These are phyloP conservation scores for Bombus sylvicola DNA, from an alignment of 1,140 invertebrate genomes.

Conservation along the genomic window DNA sequence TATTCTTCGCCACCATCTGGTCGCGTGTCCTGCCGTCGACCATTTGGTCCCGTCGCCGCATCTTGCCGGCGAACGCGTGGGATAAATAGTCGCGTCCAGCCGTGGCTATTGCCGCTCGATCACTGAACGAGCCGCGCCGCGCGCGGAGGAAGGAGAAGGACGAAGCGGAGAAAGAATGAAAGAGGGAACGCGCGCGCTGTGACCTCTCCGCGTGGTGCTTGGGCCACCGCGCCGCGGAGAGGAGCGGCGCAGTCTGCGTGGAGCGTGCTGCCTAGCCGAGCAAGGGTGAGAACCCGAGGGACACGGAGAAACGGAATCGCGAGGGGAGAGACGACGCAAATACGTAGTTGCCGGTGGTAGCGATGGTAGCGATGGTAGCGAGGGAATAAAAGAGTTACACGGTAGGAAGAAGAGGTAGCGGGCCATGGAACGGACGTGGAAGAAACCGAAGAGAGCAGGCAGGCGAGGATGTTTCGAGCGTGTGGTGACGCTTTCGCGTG, in stretches of 20 bases:
- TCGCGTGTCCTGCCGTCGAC: neutral
- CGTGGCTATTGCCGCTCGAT: conserved; percentile 59
- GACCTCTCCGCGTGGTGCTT: conserved; percentile 51
- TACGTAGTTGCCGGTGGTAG: too few relatives aligned
- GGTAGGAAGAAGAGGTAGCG: conserved; percentile 15
- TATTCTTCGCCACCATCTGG: neutral
- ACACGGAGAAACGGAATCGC: neutral
- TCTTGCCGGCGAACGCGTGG: conserved; percentile 46
- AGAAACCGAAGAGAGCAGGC: neutral
- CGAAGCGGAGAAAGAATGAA: conserved; percentile 53
- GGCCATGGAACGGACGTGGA: neutral
- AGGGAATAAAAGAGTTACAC: neutral
- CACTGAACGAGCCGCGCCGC: conserved; percentile 49
- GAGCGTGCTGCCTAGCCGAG: conserved; percentile 12
- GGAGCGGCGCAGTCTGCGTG: conserved; percentile 22
- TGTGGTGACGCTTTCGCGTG: conserved; percentile 57
- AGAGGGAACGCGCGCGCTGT: conserved; percentile 60
- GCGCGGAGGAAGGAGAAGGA: conserved; percentile 12
- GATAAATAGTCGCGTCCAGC: conserved; percentile 66
- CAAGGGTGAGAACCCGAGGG: conserved; percentile 34
- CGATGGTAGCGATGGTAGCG: neutral
- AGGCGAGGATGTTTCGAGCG: conserved; percentile 52
- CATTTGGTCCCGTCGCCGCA: conserved; percentile 29
- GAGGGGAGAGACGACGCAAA: neutral
- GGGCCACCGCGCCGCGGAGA: neutral